Conservation (phyloP, 1,140 invertebrate species). For the Drosophila saltans region DNA sequence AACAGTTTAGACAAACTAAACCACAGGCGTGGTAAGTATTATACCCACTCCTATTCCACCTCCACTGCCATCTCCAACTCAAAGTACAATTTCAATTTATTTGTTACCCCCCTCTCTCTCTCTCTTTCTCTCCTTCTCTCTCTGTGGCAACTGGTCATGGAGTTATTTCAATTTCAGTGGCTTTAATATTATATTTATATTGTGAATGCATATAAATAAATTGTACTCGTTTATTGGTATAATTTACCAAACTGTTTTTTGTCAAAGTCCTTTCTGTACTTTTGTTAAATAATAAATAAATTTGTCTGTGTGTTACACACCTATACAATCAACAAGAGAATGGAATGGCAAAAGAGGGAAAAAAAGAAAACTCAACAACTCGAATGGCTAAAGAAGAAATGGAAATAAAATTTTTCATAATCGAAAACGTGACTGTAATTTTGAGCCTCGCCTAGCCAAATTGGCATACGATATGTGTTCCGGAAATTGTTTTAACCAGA, state of each 20-base stretch:
- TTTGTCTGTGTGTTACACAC: constrained; percentile 19
- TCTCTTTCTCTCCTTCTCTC: too few relatives aligned
- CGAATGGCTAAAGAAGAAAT: constrained; percentile 20
- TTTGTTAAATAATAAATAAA: constrained; percentile 41
- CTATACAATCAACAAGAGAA: constrained; percentile 36
- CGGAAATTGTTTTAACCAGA: constrained; percentile 2
- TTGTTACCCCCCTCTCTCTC: not conserved
- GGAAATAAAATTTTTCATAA: constrained; percentile 80
- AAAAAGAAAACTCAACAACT: constrained; percentile 7
- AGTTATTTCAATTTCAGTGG: not conserved
- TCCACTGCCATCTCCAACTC: constrained; percentile 2
- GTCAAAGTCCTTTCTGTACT: not conserved
- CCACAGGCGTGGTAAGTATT: constrained; percentile 48
- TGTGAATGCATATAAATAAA: too few relatives aligned
- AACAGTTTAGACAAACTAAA: constrained; percentile 59
- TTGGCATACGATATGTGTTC: constrained; percentile 22
- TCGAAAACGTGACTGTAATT: constrained; percentile 81
- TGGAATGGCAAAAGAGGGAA: not conserved
- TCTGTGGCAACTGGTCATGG: not conserved
- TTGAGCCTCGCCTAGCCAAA: constrained; percentile 50
- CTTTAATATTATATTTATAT: not conserved
- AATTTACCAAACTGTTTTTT: not conserved
- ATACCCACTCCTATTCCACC: not conserved
- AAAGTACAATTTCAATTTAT: constrained; percentile 3
- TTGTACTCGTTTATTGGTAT: too few relatives aligned